Percentiles rank a stretch among this genome's conserved stretches.
phyloP scores from a whole-genome alignment of 2,888 invertebrate species.

The Nephrotoma appendiculata region DNA sequence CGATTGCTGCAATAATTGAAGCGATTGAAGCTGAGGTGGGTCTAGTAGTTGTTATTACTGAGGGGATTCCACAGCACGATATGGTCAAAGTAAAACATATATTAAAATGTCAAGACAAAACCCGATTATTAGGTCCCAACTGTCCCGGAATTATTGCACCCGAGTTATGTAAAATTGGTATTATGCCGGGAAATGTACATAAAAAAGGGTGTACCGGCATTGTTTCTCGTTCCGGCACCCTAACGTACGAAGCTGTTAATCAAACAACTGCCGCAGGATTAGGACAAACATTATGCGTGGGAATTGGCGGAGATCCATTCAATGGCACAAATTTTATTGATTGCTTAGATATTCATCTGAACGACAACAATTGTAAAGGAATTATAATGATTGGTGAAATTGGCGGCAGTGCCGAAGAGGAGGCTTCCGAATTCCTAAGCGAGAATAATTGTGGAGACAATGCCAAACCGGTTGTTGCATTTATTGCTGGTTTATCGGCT shows the following conservation, averaged over 20 bases:
- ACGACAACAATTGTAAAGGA: conserved; percentile 86
- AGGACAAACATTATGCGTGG: conserved; percentile 93
- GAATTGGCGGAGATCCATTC: conserved; percentile 99
- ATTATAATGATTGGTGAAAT: conserved; percentile 99
- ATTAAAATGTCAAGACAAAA: conserved; percentile 72
- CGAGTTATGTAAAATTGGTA: conserved; percentile 90
- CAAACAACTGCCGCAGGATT: conserved; percentile 88
- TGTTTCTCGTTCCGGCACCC: conserved; percentile 91
- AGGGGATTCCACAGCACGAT: conserved; percentile 96
- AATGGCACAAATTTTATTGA: conserved; percentile 99
- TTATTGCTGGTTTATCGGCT: conserved; percentile 96
- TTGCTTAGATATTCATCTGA: conserved; percentile 88
- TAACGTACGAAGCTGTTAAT: conserved; percentile 98
- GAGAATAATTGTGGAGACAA: conserved; percentile 66
- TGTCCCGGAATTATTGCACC: conserved; percentile 98
- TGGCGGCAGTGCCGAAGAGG: conserved; percentile 94
- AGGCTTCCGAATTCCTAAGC: conserved; percentile 81
- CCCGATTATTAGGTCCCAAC: conserved; percentile 92
- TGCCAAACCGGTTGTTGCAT: conserved; percentile 95
- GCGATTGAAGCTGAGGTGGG: conserved; percentile 93
- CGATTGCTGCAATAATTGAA: conserved; percentile 82
- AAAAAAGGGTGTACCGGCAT: conserved; percentile 84
- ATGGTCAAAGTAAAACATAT: conserved; percentile 98
- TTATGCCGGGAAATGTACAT: conserved; percentile 99
- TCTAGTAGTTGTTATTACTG: conserved; percentile 96